Base-by-base conservation (phyloP, 2,888 invertebrate species). In the Notocelia uddmanniana region DNA sequence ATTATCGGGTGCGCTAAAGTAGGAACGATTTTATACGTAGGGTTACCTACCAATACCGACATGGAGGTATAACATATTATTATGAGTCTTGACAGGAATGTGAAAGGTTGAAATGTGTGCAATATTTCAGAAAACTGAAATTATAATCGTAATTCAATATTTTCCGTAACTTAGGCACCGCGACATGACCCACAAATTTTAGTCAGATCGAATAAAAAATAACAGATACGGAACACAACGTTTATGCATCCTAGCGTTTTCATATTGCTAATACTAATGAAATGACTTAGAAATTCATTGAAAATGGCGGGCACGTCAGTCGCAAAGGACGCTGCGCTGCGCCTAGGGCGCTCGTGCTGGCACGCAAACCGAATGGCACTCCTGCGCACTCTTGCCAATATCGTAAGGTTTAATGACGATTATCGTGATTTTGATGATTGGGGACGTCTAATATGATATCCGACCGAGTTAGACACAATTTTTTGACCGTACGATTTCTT, bases 331-430 rank as follows among this genome's bases (percentile, higher is more conserved):
- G 57, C 60, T 34, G 63, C 18, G 57, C 60, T 34, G 63, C 55
- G 75, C 77, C 75, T 59, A 59, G 68, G 86, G 91, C 84, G 83
- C 71, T 84, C 90, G 89, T 89, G 91, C 85, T 81, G 78, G 80
- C 90, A 91, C 86, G 90, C 90, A 78, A 88, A 81, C 83, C 45
- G 59, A 21, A 50, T 60, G 80, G 79, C 79, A 81, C 76, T 85
- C 76, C 83, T 83, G 85, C 82, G 82, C 82, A 83, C 76, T 81
- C 84, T 83, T 81, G 79, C 81, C 21, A 26, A 69, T 54, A 54
- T 69, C 23, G 34, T 37, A 37, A 50, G 10, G 13, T 11, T 64
- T 37, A 37, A 59, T 59, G n/a, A 37, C 26, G 41, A 41, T 41
- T 6, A 41, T 41, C 41, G 41, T 3, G 19, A 50, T 55, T n/a